Base-by-base conservation (phyloP, 2,888 invertebrate species). In the Saturnia pavonia region DNA sequence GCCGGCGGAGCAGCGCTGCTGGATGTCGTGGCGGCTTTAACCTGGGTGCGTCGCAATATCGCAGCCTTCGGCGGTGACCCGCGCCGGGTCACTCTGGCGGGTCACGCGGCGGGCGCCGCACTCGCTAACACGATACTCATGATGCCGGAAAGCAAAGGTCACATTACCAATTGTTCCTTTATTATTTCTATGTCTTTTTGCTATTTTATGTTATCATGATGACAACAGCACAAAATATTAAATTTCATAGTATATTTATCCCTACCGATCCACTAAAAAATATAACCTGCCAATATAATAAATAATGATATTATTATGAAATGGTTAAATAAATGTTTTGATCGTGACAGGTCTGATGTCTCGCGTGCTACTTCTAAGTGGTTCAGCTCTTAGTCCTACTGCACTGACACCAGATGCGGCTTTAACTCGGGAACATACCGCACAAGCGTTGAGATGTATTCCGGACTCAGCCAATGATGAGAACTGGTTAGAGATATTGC, bases 21-120 rank as follows among this genome's bases (percentile, higher is more conserved):
- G 86, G 99, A 98, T 92, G 96, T 97, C 82, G 94, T 96, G 67
- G 97, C 97, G 63, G 97, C 97, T n/a, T 94, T 98, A 74, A 95
- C 95, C 74, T 98, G 98, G 98, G 95, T 98, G 81, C 95, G 96
- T 76, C 95, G 95, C 80, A 98, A 98, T 90, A 96, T 98, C 66
- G 97, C 95, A 0, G 96, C 97, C 3, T 98, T 99, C 88, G 98
- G 98, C n/a, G 98, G 98, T 0, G 98, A 98, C 91, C 96, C 97
- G 0, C 91, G 94, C 67, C 94, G 97, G 69, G 96, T 98, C 74
- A 98, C 98, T 40, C 91, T 98, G 63, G 95, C 97, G 76, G 98
- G 97, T 2, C 98, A 98, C 91, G 97, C 97, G 70, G 96, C 97
- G 6, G 98, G 98, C 1, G 98, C 98, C 0, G 97, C 97, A 2